Evolutionary conservation across 2,888 invertebrate genomes (phyloP).

Genomic region (Dolichopus griseipennis): DNA sequence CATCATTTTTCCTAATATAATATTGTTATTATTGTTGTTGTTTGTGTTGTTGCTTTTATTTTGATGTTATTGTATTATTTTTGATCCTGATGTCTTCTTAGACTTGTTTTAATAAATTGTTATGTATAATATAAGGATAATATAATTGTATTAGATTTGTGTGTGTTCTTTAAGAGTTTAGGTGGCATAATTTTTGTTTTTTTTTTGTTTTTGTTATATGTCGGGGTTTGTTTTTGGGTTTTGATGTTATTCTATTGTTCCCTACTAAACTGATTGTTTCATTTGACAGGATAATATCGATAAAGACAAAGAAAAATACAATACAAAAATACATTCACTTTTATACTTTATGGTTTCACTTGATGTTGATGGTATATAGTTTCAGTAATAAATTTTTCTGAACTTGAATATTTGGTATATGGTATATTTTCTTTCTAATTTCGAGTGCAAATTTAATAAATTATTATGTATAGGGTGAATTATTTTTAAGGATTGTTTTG

Average conservation of each 20-base stretch:
- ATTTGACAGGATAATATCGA: constrained; percentile 6
- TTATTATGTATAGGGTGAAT: background rate
- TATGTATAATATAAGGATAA: background rate
- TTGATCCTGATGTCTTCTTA: background rate
- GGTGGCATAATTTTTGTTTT: background rate
- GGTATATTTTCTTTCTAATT: background rate
- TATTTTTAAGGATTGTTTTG: no score
- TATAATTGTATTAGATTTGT: background rate
- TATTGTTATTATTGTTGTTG: background rate
- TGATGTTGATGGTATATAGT: background rate
- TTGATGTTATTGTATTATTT: background rate
- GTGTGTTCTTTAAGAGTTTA: background rate
- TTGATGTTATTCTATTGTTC: background rate
- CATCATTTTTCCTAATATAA: constrained; percentile 4
- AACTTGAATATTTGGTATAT: no score
- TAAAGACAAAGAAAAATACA: background rate
- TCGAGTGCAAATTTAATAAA: background rate
- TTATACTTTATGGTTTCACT: background rate
- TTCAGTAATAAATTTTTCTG: background rate
- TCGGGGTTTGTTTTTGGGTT: no score
- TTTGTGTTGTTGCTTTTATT: background rate
- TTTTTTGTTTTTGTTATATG: background rate
- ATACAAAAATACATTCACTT: constrained; percentile 2
- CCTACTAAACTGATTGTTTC: background rate
- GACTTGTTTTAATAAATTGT: background rate